Percentiles rank a stretch among this genome's conserved stretches.
Conservation (phyloP, 2,888 invertebrate species). For the Villa cingulata region DNA sequence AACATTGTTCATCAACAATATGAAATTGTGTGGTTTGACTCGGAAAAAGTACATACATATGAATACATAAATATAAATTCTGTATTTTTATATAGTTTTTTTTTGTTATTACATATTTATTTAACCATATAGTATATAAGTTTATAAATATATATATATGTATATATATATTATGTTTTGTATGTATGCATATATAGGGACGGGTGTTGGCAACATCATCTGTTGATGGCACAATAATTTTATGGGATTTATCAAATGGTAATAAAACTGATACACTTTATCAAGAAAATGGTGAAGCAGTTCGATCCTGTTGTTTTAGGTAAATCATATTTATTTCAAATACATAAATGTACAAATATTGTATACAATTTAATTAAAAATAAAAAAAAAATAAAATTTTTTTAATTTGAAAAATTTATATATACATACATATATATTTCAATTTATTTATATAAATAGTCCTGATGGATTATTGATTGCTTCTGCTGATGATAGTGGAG, state of each 20-base stretch:
- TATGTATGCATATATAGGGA: conserved; percentile 29
- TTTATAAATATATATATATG: no score
- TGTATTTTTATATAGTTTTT: no score
- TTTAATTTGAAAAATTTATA: conserved; percentile 2
- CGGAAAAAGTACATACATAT: no score
- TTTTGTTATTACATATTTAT: no score
- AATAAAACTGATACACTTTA: conserved; percentile 46
- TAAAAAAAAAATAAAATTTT: background rate
- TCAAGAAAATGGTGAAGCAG: conserved; percentile 51
- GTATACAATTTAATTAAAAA: background rate
- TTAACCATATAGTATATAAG: no score
- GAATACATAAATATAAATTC: no score
- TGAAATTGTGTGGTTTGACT: no score
- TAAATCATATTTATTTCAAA: conserved; percentile 1
- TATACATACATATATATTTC: no score
- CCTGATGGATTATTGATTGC: conserved; percentile 49
- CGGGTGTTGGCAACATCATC: conserved; percentile 54
- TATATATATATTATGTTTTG: no score
- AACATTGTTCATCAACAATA: no score
- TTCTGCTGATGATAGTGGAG: conserved; percentile 59
- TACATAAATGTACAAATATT: no score
- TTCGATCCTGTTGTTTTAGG: conserved; percentile 36
- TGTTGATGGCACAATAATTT: conserved; percentile 54
- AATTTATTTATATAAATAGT: conserved; percentile 35
- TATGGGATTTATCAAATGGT: conserved; percentile 54